Evolutionary conservation across 1,140 invertebrate species (phyloP), one percentile per base, ranked within the genome.

Genomic region (Batillaria attramentaria): DNA sequence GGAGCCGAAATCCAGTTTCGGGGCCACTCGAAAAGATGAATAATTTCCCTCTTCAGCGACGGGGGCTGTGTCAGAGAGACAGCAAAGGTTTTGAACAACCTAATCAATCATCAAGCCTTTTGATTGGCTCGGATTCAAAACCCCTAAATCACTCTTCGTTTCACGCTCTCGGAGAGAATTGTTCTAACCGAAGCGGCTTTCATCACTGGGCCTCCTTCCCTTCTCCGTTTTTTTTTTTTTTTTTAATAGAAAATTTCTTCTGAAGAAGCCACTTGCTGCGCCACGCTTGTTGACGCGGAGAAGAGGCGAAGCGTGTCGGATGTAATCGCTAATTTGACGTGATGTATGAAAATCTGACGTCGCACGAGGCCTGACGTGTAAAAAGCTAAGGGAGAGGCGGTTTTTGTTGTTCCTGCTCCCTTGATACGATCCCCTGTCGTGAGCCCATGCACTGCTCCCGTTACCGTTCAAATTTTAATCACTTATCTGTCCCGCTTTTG

Each of bases 121-220:
- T n/a, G n/a, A n/a, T n/a, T n/a, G n/a, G n/a, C n/a, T n/a, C n/a
- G n/a, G n/a, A n/a, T n/a, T n/a, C n/a, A n/a, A n/a, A n/a, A n/a
- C n/a, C n/a, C n/a, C n/a, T n/a, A n/a, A n/a, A n/a, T n/a, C n/a
- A n/a, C n/a, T n/a, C n/a, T n/a, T n/a, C n/a, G n/a, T n/a, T n/a
- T n/a, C n/a, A n/a, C n/a, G n/a, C n/a, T n/a, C n/a, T n/a, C n/a
- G n/a, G n/a, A n/a, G 57, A 62, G 57, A 62, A 24, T 62, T 6
- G 33, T 62, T 62, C 57, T 28, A 62, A 62, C 57, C n/a, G 57
- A 62, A 28, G 57, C 57, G 8, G 57, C n/a, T 62, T 62, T 13
- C n/a, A 24, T 62, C n/a, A 62, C n/a, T 28, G 33, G n/a, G 10
- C 33, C 33, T 6, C 57, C 8, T 62, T 6, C 57, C 2, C 24